Base-by-base conservation (phyloP, 2,113 vertebrate species). In the Myotis brandtii region DNA sequence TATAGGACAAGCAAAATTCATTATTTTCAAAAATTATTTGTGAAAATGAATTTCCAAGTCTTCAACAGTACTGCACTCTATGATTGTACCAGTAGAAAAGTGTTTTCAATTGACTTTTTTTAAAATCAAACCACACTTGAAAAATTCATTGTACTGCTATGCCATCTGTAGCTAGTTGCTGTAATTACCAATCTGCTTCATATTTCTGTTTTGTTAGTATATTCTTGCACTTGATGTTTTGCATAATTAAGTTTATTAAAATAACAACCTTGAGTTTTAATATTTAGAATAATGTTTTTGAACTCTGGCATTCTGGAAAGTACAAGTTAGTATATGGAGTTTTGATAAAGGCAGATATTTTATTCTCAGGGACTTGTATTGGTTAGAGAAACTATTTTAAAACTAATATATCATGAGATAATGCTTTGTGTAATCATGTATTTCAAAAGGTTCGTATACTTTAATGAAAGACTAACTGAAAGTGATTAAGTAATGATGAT, bases 131-230 rank as follows among this genome's bases (percentile, higher is more conserved):
- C 80, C 48, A 97, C 94, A 97, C 95, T 97, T 97, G 91, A 96
- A 50, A 95, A 97, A 97, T 93, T 93, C 64, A 95, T 97, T 97
- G 92, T 87, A 92, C 93, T 97, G 87, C 95, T 97, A 89, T 97
- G 97, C 98, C 97, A 97, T 98, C 97, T 98, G 98, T 94, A 96
- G 93, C 91, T 96, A 98, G 96, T 95, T 96, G 94, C 62, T 95
- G 50, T 96, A 98, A 97, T 97, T 97, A 97, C 94, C 98, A 97
- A 98, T 98, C 98, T 98, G 98, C 95, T 98, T 96, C 95, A 95
- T 98, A 98, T 77, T 89, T 86, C 87, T 97, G 89, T 96, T 98
- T 97, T 97, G 87, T 96, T 97, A 96, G 85, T 52, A 34, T 64
- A 37, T 97, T 96, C 96, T 95, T 96, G 95, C 95, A 97, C 97